Base-by-base conservation (phyloP, 2,888 invertebrate genomes). In the Monochamus alternatus region DNA sequence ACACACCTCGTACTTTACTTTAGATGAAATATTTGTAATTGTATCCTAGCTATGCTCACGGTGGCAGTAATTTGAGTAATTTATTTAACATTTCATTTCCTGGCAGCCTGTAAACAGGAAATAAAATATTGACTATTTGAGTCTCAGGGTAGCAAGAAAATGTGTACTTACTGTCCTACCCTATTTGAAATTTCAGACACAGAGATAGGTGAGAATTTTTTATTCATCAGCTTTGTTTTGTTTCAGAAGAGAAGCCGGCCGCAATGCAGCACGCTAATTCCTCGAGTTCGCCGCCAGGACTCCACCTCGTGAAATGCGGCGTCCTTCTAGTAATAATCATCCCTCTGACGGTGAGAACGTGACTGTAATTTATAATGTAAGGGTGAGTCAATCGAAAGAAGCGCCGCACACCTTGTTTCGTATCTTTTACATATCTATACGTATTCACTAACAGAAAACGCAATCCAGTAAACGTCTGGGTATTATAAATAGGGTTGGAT, bases 211-310 rank as follows among this genome's bases (percentile, higher is more conserved):
- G 9, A 9, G 60, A 10, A 22, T 70, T 68, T 78, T 76, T 73
- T 38, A 38, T 38, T 55, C 55, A 55, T 22, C n/a, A 14, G 14
- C 55, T n/a, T 55, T n/a, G 55, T 22, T 76, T 80, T 80, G 76
- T 89, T 90, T 75, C 91, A 94, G 94, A 93, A 87, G 94, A 94
- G 86, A 93, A 93, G 58, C 93, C 93, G 78, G 94, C 94, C 38
- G 94, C 94, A 0, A 94, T 94, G 93, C 93, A 94, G 84, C 93
- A 93, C 81, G 93, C 93, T 60, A 93, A 93, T 87, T 92, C 88
- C 30, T 81, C 83, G 32, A 84, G 85, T 64, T 85, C 86, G 62
- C 84, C 86, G 43, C 82, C 86, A 30, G 84, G 85, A 12, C 82
- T 81, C 47, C 81, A 81, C 63, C 75, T 85, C 67, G 76, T 84